Base-by-base conservation (phyloP, 2,113 vertebrate genomes). In the Solenodon paradoxus region DNA sequence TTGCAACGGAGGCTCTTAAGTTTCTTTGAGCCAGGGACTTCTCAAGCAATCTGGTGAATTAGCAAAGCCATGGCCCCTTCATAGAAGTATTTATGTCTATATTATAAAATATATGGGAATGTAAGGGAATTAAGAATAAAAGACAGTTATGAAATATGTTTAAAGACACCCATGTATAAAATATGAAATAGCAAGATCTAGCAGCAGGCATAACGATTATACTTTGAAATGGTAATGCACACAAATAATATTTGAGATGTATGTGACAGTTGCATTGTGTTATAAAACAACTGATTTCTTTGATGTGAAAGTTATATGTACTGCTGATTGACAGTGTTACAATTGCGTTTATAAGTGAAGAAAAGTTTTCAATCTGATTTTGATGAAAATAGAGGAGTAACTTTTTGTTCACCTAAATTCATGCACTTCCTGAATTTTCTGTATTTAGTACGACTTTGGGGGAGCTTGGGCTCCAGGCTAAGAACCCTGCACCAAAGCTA, bases 351-450 rank as follows among this genome's bases (percentile, higher is more conserved):
- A 3, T 69, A 38, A 71, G 4, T 64, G 17, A 74, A 80, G 9
- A 75, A 95, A 84, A 61, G 80, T 47, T 47, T 82, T 75, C 17
- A 19, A 20, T 71, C 74, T 11, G 20, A 87, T 69, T 92, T 74
- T 82, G 47, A 74, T 82, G 47, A 93, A 95, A 91, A 72, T n/a
- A 87, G 30, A 77, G 12, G 82, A 83, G 16, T 22, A 82, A 19
- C 5, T 45, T 84, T 78, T 75, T 49, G 13, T 9, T 83, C 12
- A 49, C 64, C 7, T 5, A 42, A 86, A 19, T 81, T 83, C 7
- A 72, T 32, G 49, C 26, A 77, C 7, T 64, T 75, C 22, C 22
- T 57, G 64, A 59, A 64, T 83, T 95, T 10, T 71, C 13, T 90
- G 26, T 32, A 4, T 81, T 30, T 11, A 72, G 26, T 47, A 30